Percentiles rank a stretch among this genome's conserved stretches.
phyloP scores from a whole-genome alignment of 2,113 vertebrate species.

The Chloroceryle aenea region DNA sequence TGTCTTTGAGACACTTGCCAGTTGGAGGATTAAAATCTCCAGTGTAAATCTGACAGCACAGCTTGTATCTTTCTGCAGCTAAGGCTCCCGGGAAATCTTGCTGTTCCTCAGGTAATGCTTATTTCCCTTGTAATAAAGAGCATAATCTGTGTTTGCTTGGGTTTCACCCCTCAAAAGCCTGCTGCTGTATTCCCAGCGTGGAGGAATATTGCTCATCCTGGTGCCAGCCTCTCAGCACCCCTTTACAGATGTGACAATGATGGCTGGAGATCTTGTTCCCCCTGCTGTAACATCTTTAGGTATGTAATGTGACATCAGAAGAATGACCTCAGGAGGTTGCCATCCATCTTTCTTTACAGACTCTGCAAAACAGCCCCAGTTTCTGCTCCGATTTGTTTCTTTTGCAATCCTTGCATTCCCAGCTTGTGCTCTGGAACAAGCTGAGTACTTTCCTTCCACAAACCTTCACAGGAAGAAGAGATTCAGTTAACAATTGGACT shows the following conservation, averaged over 20 bases:
- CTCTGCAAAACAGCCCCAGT: not conserved
- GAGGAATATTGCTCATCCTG: not conserved
- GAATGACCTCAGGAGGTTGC: not conserved
- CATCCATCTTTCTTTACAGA: not conserved
- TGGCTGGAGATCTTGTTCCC: not conserved
- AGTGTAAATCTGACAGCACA: not conserved
- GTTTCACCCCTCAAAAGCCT: not conserved
- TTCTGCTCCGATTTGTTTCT: not conserved
- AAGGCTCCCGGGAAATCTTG: not conserved
- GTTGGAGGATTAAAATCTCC: not conserved
- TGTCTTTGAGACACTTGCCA: not conserved
- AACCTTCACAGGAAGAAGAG: not conserved
- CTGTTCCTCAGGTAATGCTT: not conserved
- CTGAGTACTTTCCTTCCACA: not conserved
- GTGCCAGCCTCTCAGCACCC: not conserved
- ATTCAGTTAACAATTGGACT: not conserved
- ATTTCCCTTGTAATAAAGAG: not conserved
- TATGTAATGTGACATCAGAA: not conserved
- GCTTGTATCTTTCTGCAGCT: not conserved
- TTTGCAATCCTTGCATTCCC: not conserved
- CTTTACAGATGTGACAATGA: not conserved
- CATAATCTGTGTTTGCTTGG: accelerated
- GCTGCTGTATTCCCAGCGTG: not conserved
- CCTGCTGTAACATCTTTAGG: not conserved
- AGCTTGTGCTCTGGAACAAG: not conserved